phyloP scores from a whole-genome alignment of 2,113 vertebrate species.

The Spermophilus dauricus region DNA sequence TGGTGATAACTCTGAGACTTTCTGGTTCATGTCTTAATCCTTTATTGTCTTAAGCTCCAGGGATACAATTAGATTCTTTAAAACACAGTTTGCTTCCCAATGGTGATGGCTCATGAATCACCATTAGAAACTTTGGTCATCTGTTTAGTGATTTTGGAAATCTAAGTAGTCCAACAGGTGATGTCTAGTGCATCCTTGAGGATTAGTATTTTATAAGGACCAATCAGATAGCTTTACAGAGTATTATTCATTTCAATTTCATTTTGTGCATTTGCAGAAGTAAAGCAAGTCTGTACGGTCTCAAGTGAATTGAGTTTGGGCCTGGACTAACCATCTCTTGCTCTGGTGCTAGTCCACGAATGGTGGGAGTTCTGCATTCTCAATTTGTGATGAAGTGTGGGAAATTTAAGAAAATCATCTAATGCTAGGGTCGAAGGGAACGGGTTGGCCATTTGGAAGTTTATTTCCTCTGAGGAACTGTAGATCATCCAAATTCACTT shows the following conservation, averaged over 20 bases:
- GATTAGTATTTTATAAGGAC: not conserved
- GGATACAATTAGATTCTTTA: not conserved
- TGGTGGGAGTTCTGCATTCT: not conserved
- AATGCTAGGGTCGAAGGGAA: not conserved
- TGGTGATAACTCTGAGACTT: not conserved
- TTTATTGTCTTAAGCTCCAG: not conserved
- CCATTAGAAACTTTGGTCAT: not conserved
- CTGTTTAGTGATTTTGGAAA: slow-evolving; percentile 9
- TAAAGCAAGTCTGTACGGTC: fast-evolving
- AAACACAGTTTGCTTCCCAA: not conserved
- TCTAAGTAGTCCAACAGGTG: not conserved
- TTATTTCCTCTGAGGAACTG: not conserved
- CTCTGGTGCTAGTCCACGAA: fast-evolving
- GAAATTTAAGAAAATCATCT: slow-evolving; percentile 11
- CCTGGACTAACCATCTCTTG: not conserved
- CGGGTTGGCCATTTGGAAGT: slow-evolving; percentile 2
- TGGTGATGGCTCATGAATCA: not conserved
- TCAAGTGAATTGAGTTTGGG: not conserved
- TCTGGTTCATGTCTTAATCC: not conserved
- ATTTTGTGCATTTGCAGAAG: not conserved
- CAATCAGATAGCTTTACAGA: not conserved
- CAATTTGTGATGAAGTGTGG: not conserved
- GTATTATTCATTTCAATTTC: slow-evolving; percentile 18
- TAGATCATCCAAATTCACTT: slow-evolving; percentile 30
- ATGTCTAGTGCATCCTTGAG: not conserved